Evolutionary conservation across 2,888 invertebrate species (phyloP), one percentile per base, ranked within the genome.

Genomic region (Caenorhabditis parvicauda): DNA sequence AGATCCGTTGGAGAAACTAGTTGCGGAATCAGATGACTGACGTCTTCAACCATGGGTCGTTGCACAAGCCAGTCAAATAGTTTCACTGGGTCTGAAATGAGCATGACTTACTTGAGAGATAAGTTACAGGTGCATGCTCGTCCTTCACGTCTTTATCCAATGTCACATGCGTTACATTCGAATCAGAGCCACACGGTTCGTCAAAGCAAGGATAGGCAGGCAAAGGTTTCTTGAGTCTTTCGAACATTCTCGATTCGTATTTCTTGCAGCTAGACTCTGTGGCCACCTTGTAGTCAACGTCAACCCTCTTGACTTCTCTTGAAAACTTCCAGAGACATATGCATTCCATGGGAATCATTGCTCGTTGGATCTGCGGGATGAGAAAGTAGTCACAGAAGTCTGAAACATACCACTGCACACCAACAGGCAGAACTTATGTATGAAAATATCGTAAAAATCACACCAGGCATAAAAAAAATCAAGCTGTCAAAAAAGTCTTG

Each of bases 371-470:
- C 9, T 55, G 46, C 25, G 49, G 66, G 43, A 71, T 60, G 22
- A 75, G 54, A 48, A 68, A 80, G 54, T 70, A 78, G 55, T 78
- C 77, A 57, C 79, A 79, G 53, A 73, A 77, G 56, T 79, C 79
- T 79, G 70, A 19, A 76, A 57, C 28, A 37, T 52, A 48, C 49
- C 48, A 54, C 38, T 24, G 46, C 7, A 24, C 42, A 32, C 19
- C 17, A 47, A 17, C 17, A 12, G 7, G 39, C 39, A 39, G n/a
- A 39, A 17, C 39, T 22, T 42, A 2, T 47, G 51, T 45, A 22
- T 19, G 39, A n/a, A 17, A 12, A 32, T 32, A 25, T 9, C 24
- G 42, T n/a, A 32, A 12, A 29, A 35, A 6, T 32, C 32, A 25
- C 3, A 27, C 19, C 22, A 38, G 19, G n/a, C 17, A 49, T 17